These are phyloP conservation scores for Maniola hyperantus DNA, from an alignment of 2,888 invertebrate species.

Conservation along the genomic window DNA sequence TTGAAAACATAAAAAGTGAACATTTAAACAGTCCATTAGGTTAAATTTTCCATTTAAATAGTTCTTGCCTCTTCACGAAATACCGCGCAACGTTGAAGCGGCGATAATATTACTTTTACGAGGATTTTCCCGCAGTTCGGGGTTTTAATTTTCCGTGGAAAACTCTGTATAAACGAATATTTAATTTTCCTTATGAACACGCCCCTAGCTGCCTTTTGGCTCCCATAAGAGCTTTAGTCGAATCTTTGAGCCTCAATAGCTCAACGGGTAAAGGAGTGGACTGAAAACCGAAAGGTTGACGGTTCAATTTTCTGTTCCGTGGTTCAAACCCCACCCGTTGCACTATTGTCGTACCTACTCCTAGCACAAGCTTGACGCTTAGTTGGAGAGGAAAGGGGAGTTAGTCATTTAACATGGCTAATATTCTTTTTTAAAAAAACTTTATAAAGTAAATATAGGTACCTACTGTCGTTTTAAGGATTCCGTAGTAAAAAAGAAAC, in stretches of 20 bases:
- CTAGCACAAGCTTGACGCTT: no score
- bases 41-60: slow-evolving; percentile 1
- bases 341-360: no score
- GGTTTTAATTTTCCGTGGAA: slow-evolving; percentile 7
- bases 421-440: no score
- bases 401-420: no score
- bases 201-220: background rate
- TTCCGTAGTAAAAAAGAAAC: background rate
- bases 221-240: background rate
- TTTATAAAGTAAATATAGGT: no score
- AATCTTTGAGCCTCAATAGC: no score
- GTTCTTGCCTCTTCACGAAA: slow-evolving; percentile 1
- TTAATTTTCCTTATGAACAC: background rate
- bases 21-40: background rate
- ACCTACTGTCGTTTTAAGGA: background rate
- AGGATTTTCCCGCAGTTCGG: slow-evolving; percentile 3
- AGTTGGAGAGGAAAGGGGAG: no score
- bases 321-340: no score
- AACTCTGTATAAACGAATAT: slow-evolving; percentile 2
- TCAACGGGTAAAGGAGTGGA: no score
- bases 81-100: background rate
- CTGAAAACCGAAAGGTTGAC: no score
- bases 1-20: background rate
- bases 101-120: slow-evolving; percentile 15
- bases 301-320: no score